Percentiles rank a stretch among this genome's conserved stretches.
Conservation (phyloP, 2,113 vertebrate species). For the Neofelis nebulosa region DNA sequence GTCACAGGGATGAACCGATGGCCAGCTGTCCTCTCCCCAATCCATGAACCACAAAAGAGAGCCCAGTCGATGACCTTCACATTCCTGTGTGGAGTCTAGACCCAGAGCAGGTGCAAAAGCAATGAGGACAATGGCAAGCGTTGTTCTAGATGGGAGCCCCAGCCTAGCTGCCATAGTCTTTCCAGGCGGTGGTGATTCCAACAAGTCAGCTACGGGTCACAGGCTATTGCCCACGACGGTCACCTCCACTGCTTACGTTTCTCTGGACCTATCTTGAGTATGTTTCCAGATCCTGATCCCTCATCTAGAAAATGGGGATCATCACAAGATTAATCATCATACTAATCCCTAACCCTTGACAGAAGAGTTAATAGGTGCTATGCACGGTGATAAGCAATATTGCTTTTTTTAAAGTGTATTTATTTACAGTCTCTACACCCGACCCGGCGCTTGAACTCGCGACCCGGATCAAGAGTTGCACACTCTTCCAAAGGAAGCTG, state of each 20-base stretch:
- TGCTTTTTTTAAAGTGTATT: not conserved
- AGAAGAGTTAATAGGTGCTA: not conserved
- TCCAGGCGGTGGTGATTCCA: not conserved
- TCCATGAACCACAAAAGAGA: not conserved
- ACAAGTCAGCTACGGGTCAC: no score
- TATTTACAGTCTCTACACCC: no score
- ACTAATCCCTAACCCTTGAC: not conserved
- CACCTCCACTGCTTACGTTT: not conserved
- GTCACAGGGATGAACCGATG: not conserved
- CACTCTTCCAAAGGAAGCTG: no score
- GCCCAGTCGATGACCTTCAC: not conserved
- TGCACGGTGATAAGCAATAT: not conserved
- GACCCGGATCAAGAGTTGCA: no score
- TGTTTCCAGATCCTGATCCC: not conserved
- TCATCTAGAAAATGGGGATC: not conserved
- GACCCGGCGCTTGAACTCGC: no score
- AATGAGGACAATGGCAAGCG: not conserved
- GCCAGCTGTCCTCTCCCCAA: not conserved
- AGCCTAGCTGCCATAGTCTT: no score
- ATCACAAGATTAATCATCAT: not conserved
- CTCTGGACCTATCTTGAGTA: not conserved
- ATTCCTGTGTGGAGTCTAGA: not conserved
- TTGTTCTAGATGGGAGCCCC: not conserved
- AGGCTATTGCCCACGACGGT: rapidly evolving
- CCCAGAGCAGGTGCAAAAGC: not conserved